phyloP scores from a whole-genome alignment of 2,113 vertebrate species.

The Toxostoma redivivum region DNA sequence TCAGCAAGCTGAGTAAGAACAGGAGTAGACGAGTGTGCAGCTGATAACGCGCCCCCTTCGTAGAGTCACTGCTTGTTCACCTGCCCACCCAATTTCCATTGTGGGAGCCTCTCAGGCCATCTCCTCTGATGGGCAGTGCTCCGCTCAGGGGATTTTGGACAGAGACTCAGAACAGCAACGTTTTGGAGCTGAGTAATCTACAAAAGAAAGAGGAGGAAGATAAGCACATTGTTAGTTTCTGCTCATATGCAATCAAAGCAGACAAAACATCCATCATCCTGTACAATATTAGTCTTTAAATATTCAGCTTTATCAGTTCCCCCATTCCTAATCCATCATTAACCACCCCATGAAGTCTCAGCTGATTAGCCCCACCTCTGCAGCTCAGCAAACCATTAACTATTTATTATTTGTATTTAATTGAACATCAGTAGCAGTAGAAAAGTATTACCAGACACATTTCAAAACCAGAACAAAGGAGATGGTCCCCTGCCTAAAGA shows the following conservation, averaged over 20 bases:
- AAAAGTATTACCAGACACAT: constrained; percentile 7
- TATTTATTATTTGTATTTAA: constrained; percentile 56
- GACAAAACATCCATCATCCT: constrained; percentile 52
- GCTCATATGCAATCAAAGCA: background rate
- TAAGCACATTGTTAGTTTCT: constrained; percentile 31
- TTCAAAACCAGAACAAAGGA: constrained; percentile 38
- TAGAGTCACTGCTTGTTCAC: background rate
- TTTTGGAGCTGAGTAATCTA: background rate
- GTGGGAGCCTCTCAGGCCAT: background rate
- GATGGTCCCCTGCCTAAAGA: background rate
- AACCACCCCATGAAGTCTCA: constrained; percentile 31
- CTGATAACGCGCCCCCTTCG: background rate
- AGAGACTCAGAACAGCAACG: background rate
- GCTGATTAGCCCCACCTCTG: constrained; percentile 43
- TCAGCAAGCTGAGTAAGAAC: background rate
- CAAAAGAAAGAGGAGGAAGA: constrained; percentile 1
- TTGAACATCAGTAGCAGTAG: background rate
- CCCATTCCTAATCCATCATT: constrained; percentile 53
- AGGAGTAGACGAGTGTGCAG: background rate
- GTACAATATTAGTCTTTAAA: constrained; percentile 34
- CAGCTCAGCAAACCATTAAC: constrained; percentile 38
- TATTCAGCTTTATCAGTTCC: constrained; percentile 52
- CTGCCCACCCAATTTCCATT: background rate
- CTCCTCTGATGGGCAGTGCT: background rate
- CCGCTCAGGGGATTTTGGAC: background rate